Conservation (phyloP, 2,113 vertebrate genomes). For the Hipposideros armiger region DNA sequence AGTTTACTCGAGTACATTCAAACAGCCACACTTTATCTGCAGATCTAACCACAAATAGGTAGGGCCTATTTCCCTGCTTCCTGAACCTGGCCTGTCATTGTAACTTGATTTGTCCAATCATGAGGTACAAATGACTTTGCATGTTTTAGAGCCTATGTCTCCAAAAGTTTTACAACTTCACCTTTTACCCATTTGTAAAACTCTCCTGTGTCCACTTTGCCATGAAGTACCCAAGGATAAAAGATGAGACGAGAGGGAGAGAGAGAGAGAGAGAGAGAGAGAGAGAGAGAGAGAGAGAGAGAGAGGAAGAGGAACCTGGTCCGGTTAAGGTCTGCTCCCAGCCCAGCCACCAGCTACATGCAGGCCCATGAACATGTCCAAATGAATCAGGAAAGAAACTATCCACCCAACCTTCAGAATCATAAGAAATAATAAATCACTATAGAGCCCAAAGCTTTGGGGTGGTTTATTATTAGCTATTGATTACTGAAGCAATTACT, state of each 20-base stretch:
- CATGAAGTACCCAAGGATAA: not conserved
- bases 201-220: rapidly evolving
- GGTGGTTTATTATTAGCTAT: not conserved
- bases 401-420: not conserved
- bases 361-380: rapidly evolving
- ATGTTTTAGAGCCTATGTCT: not conserved
- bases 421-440: not conserved
- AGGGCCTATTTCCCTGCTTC: not conserved
- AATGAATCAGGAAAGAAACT: not conserved
- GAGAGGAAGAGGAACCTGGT: not conserved
- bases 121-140: rapidly evolving
- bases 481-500: not conserved
- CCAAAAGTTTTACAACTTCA: not conserved
- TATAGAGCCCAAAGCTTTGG: not conserved
- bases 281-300: not conserved
- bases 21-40: not conserved
- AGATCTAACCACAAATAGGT: not conserved
- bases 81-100: not conserved
- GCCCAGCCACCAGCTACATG: not conserved
- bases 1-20: not conserved
- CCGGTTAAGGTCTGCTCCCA: not conserved
- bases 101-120: not conserved
- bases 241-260: not conserved
- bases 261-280: not conserved
- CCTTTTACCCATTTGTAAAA: not conserved